Evolutionary conservation across 2,888 invertebrate genomes (phyloP), one percentile per base, ranked within the genome.

Genomic region (Agriopis aurantiaria): DNA sequence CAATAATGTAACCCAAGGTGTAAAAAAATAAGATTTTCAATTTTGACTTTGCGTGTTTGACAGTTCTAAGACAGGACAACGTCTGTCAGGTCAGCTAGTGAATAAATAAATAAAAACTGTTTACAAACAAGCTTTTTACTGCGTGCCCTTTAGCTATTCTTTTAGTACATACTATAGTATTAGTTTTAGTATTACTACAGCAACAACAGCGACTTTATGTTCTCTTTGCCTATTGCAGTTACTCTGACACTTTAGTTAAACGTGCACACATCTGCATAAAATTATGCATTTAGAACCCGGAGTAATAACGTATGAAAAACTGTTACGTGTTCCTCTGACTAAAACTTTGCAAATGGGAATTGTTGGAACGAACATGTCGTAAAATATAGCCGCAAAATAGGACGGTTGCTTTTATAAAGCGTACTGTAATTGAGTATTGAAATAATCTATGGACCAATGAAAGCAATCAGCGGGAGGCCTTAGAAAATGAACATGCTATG

Each of bases 211-310:
- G 11, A 55, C 12, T 55, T 55, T 40, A n/a, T 41, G 4, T 49
- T 69, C 52, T 55, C 43, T 60, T 60, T 67, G 67, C 52, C 55
- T 46, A 46, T 43, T 65, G 52, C 51, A 69, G 53, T 11, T 41
- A 23, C 46, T 51, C 23, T 33, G 69, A 69, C 69, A 65, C 45
- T 65, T 65, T 62, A 69, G 58, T 69, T 61, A 61, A 65, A 33
- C 23, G 46, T 17, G 70, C 52, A 58, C 52, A 62, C 23, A 62
- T 65, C 57, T 60, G 71, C 71, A 65, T 68, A 65, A 60, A 53
- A 65, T 58, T 62, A 57, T 57, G 68, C 64, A 68, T 61, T 51
- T 64, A 64, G 52, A 63, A 65, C 59, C 55, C n/a, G 10, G 49
- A 45, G 60, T n/a, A 70, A 70, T 61, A 55, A 46, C 58, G 48